Percentiles rank a stretch among this genome's conserved stretches.
These are phyloP conservation scores for Meandrusa payeni DNA, from an alignment of 2,888 invertebrate genomes.

Conservation along the genomic window DNA sequence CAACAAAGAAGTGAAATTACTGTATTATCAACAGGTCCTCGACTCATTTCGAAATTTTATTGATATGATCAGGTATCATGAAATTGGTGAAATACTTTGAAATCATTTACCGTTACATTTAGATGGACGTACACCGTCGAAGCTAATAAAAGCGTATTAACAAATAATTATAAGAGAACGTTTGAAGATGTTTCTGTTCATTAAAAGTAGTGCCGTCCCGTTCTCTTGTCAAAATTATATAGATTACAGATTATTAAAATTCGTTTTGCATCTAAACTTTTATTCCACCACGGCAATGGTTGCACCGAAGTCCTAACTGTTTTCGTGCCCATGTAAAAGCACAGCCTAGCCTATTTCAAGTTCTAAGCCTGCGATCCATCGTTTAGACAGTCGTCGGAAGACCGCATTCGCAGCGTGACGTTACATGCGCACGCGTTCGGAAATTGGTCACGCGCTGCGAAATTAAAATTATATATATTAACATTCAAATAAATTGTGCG, in stretches of 20 bases:
- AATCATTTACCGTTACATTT: too few species aligned
- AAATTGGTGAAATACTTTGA: too few species aligned
- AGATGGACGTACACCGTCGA: too few species aligned
- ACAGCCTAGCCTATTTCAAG: slow-evolving; percentile 25
- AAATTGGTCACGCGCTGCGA: slow-evolving; percentile 2
- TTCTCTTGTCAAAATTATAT: neutral
- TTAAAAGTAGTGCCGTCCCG: neutral
- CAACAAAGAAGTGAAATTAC: too few species aligned
- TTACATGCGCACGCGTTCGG: slow-evolving; percentile 14
- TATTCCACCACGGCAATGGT: slow-evolving; percentile 37
- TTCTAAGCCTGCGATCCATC: slow-evolving; percentile 28
- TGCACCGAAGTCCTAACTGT: slow-evolving; percentile 28
- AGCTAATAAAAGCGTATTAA: too few species aligned
- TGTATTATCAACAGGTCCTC: too few species aligned
- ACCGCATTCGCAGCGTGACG: slow-evolving; percentile 24
- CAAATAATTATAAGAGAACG: too few species aligned
- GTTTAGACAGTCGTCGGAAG: slow-evolving; percentile 39
- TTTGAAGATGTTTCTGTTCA: too few species aligned
- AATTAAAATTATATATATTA: neutral
- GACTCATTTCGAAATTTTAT: too few species aligned
- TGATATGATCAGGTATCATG: too few species aligned
- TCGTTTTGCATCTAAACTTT: slow-evolving; percentile 11
- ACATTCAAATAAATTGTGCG: too few species aligned
- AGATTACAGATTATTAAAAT: neutral
- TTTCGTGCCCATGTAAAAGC: slow-evolving; percentile 45